Conservation (phyloP, 1,140 invertebrate species). For the Notospermus geniculatus region DNA sequence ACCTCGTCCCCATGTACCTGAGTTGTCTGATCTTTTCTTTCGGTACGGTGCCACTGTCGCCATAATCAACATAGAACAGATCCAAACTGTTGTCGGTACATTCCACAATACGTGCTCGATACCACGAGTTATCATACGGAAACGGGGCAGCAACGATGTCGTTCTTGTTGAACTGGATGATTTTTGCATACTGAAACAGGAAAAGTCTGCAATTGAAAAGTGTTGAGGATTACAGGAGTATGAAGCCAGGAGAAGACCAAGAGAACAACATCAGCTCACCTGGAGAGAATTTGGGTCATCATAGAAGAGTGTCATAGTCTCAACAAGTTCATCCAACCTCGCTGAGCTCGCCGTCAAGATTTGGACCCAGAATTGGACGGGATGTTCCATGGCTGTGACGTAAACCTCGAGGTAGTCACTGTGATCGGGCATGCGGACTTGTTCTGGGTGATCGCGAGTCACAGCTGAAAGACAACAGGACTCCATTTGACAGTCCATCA, state of each 20-base stretch:
- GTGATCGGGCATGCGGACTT: background rate
- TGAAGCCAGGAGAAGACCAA: too few species aligned
- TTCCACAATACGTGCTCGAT: conserved; percentile 61
- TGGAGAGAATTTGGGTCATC: conserved; percentile 4
- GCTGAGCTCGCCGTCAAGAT: conserved; percentile 68
- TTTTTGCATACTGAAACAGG: conserved; percentile 15
- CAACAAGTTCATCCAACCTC: conserved; percentile 71
- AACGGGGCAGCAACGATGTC: conserved; percentile 78
- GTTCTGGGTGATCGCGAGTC: too few species aligned
- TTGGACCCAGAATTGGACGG: conserved; percentile 80
- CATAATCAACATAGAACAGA: conserved; percentile 79
- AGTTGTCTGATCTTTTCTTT: conserved; percentile 67
- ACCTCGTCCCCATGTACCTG: conserved; percentile 25
- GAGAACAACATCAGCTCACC: background rate
- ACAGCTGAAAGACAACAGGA: background rate
- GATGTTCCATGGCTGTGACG: conserved; percentile 76
- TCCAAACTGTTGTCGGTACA: conserved; percentile 62
- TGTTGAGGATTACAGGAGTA: background rate
- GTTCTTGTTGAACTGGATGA: conserved; percentile 61
- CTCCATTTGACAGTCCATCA: background rate
- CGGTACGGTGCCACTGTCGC: conserved; percentile 67
- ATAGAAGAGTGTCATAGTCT: conserved; percentile 78
- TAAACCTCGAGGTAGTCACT: conserved; percentile 69
- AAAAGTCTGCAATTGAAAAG: background rate
- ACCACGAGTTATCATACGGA: conserved; percentile 73